phyloP scores from a whole-genome alignment of 2,888 invertebrate species.

The Acheta domesticus region DNA sequence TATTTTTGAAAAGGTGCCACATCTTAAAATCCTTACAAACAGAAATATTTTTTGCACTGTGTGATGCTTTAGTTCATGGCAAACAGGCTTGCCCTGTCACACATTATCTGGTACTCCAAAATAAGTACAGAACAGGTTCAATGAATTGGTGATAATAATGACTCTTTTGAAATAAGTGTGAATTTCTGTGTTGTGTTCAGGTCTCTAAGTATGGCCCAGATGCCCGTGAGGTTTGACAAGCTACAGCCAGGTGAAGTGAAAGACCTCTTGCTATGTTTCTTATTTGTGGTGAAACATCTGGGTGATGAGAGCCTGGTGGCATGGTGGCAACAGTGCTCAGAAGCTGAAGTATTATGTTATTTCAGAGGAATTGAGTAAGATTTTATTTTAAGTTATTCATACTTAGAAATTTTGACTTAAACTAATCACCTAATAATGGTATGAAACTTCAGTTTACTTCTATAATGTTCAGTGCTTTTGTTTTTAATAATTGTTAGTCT shows the following conservation, averaged over 20 bases:
- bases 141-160: not conserved
- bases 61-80: too few relatives aligned
- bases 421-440: not conserved
- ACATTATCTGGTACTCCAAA: too few relatives aligned
- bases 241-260: conserved; percentile 75
- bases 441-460: too few relatives aligned
- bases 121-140: too few relatives aligned
- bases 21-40: too few relatives aligned
- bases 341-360: conserved; percentile 77
- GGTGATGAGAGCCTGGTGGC: conserved; percentile 83
- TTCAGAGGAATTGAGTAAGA: conserved; percentile 80
- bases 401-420: not conserved
- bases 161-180: not conserved
- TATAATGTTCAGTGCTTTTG: too few relatives aligned
- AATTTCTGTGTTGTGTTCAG: conserved; percentile 41
- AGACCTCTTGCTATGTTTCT: conserved; percentile 82
- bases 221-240: conserved; percentile 62
- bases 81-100: too few relatives aligned
- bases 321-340: conserved; percentile 87
- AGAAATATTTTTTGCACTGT: too few relatives aligned
- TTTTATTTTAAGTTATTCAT: not conserved
- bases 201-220: conserved; percentile 53
- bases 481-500: too few relatives aligned
- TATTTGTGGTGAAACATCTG: conserved; percentile 86
- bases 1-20: too few relatives aligned